phyloP scores from a whole-genome alignment of 2,888 invertebrate species.

The Aradus depressus region DNA sequence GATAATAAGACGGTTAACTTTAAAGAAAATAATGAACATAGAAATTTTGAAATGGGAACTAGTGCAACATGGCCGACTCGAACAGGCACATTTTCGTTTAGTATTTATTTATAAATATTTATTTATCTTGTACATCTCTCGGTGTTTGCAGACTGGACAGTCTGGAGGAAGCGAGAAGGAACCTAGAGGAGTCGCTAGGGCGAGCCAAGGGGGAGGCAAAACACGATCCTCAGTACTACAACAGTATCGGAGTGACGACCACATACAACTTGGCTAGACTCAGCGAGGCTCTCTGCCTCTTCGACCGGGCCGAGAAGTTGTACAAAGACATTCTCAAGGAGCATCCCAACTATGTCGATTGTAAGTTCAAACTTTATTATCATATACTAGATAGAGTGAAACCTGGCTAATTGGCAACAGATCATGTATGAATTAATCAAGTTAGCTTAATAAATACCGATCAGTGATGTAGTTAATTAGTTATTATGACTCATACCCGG shows the following conservation, averaged over 20 bases:
- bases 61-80: too few species aligned
- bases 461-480: too few species aligned
- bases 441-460: too few species aligned
- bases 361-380: too few species aligned
- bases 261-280: slow-evolving; percentile 92
- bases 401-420: too few species aligned
- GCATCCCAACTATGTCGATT: slow-evolving; percentile 96
- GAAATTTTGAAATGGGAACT: too few species aligned
- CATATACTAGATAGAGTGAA: too few species aligned
- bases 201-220: slow-evolving; percentile 70
- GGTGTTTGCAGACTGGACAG: slow-evolving; percentile 56
- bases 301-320: slow-evolving; percentile 87
- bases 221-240: slow-evolving; percentile 87
- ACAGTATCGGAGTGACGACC: slow-evolving; percentile 90
- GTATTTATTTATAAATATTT: slow-evolving; percentile 9
- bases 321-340: slow-evolving; percentile 95
- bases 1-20: too few species aligned
- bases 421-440: too few species aligned
- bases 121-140: slow-evolving; percentile 1
- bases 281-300: slow-evolving; percentile 83
- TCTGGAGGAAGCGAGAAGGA: slow-evolving; percentile 69
- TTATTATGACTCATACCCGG: too few species aligned
- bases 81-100: slow-evolving; percentile 12
- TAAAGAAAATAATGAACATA: too few species aligned
- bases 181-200: slow-evolving; percentile 74